Conservation (phyloP, 1,140 invertebrate genomes). For the Hycleus phaleratus region DNA sequence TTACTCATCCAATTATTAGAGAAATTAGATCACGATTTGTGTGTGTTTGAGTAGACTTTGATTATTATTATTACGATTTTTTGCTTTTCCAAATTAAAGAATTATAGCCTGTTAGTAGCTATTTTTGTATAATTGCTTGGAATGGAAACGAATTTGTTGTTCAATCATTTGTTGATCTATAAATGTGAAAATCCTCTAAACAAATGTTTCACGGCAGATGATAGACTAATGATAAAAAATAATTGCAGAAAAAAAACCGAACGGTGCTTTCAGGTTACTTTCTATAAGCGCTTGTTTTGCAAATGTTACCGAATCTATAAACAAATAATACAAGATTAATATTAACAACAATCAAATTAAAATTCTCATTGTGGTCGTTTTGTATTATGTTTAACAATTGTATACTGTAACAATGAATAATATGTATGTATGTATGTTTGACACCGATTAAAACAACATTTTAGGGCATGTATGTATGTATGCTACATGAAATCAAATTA, state of each 20-base stretch:
- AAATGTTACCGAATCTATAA: slow-evolving; percentile 9
- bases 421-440: neutral
- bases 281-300: slow-evolving; percentile 11
- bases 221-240: slow-evolving; percentile 5
- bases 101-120: too few relatives aligned
- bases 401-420: neutral
- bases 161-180: neutral
- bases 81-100: too few relatives aligned
- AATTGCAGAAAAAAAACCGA: neutral
- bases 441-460: neutral
- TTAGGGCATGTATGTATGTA: neutral
- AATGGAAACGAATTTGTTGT: neutral
- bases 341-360: neutral
- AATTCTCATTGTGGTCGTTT: neutral
- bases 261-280: slow-evolving; percentile 17
- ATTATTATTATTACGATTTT: too few relatives aligned
- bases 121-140: neutral
- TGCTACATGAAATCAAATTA: neutral
- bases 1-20: too few relatives aligned
- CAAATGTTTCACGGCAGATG: neutral
- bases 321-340: neutral
- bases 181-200: neutral
- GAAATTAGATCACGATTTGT: too few relatives aligned
- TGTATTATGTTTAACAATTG: neutral
- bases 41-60: too few relatives aligned